phyloP scores from a whole-genome alignment of 1,140 invertebrate genomes.

The Papilio polytes region DNA sequence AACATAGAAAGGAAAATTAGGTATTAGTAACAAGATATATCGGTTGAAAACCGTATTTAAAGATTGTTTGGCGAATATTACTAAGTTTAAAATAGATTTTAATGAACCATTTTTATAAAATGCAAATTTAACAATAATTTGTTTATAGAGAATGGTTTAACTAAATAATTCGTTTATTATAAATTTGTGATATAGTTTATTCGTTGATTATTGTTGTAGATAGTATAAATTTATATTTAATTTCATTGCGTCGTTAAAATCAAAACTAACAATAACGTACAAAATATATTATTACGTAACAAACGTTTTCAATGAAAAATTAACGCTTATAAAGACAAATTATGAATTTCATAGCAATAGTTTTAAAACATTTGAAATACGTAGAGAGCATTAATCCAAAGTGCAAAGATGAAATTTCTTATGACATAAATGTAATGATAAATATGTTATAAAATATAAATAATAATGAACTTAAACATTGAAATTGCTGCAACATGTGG shows the following conservation, averaged over 20 bases:
- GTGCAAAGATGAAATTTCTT: constrained; percentile 23
- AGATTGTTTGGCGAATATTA: neutral
- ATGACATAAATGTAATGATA: constrained; percentile 24
- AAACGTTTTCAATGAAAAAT: neutral
- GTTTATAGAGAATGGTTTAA: constrained; percentile 1
- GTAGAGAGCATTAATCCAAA: neutral
- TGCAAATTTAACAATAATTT: neutral
- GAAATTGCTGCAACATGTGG: constrained; percentile 7
- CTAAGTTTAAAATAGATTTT: no score
- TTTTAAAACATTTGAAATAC: no score
- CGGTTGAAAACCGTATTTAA: constrained; percentile 35
- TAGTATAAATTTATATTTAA: neutral
- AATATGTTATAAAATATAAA: neutral
- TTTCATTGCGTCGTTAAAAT: neutral
- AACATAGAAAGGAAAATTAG: constrained; percentile 49
- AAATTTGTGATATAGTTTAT: constrained; percentile 37
- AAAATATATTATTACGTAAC: neutral
- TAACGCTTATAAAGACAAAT: constrained; percentile 17
- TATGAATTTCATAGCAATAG: neutral
- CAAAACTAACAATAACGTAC: neutral
- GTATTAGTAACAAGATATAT: constrained; percentile 46
- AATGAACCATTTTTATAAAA: neutral
- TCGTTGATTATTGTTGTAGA: constrained; percentile 17
- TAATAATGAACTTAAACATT: neutral
- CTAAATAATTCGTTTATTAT: constrained; percentile 25